Percentiles rank a stretch among this genome's conserved stretches.
phyloP scores from a whole-genome alignment of 2,888 invertebrate species.

The Tupiocoris notatus region DNA sequence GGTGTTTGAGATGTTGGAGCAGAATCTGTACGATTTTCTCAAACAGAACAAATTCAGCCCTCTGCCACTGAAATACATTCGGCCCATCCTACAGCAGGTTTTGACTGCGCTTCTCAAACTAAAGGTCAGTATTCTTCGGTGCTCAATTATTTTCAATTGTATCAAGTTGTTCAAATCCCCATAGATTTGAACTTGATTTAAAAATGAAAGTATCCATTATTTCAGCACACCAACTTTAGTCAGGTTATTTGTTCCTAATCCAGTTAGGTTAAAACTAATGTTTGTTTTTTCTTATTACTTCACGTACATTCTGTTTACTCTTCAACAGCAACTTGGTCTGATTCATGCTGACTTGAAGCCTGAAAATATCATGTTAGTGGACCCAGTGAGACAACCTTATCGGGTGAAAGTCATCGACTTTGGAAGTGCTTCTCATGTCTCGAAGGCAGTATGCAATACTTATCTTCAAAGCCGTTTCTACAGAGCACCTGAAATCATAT shows the following conservation, averaged over 20 bases:
- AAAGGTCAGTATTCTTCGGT: slow-evolving; percentile 61
- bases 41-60: slow-evolving; percentile 99
- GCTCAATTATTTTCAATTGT: too few species aligned
- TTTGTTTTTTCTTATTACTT: not conserved
- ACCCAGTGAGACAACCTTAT: slow-evolving; percentile 96
- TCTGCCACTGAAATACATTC: slow-evolving; percentile 94
- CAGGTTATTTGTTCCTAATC: too few species aligned
- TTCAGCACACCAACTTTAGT: too few species aligned
- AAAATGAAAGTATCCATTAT: too few species aligned
- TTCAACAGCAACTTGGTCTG: slow-evolving; percentile 85
- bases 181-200: too few species aligned
- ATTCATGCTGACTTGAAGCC: slow-evolving; percentile 99
- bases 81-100: slow-evolving; percentile 98
- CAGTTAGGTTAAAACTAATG: not conserved
- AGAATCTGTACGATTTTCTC: slow-evolving; percentile 99
- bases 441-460: slow-evolving; percentile 99
- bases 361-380: slow-evolving; percentile 99
- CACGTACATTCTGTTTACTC: not conserved
- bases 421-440: slow-evolving; percentile 98
- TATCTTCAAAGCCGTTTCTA: slow-evolving; percentile 99
- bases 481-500: slow-evolving; percentile 94
- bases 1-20: slow-evolving; percentile 99
- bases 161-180: too few species aligned
- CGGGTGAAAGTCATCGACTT: slow-evolving; percentile 99
- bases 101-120: slow-evolving; percentile 76